Base-by-base conservation (phyloP, 2,113 vertebrate genomes). In the Anhinga rufa region DNA sequence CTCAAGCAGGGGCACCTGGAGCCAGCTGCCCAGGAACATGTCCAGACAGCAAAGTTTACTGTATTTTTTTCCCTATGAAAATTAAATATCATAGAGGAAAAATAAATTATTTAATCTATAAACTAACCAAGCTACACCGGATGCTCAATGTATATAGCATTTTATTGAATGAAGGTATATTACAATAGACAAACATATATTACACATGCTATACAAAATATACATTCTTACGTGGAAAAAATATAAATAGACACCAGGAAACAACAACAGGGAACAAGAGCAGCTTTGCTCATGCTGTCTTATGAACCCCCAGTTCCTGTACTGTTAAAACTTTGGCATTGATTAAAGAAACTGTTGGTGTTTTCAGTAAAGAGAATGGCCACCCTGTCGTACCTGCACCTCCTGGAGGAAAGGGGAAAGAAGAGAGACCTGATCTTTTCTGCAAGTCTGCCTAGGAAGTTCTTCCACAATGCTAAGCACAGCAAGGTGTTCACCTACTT, bases 201-300 rank as follows among this genome's bases (percentile, higher is more conserved):
- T 98, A 98, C 96, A 98, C 98, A 98, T 85, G 90, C 98, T 98
- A 95, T 98, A 98, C 97, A 98, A 98, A 98, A 98, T 97, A 98
- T 96, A 98, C 98, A 98, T 98, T 98, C 97, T 98, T 95, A 89
- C 42, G 82, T 93, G 97, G 97, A 96, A 93, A 98, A 96, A 98
- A 98, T 96, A 98, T 97, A 98, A 97, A 97, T 95, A 98, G 86
- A 94, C 72, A 97, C 69, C 51, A 94, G 95, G 97, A 95, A 93
- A 97, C 17, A 92, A 86, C 80, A 97, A 93, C 62, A 92, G 32
- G 49, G 93, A 95, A 86, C 10, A 71, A 51, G 21, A 93, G 70
- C 86, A 82, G 94, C 93, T 93, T 77, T 91, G 90, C 57, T n/a
- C 51, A 65, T 6, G 22, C 85, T 91, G 86, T 46, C 83, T 44